Conservation (phyloP, 2,113 vertebrate species). For the Tor tambroides region DNA sequence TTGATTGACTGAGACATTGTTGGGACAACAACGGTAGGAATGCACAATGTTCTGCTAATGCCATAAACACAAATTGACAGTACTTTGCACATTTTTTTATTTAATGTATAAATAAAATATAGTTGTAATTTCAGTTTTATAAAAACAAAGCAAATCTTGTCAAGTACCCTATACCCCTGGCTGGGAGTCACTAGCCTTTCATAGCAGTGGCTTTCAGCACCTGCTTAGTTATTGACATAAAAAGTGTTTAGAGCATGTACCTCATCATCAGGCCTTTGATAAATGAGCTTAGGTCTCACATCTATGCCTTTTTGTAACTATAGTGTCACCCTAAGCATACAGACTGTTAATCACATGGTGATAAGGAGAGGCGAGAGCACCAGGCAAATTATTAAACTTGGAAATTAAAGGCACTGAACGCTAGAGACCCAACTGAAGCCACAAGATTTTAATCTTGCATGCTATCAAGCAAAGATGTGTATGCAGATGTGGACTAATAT, state of each 20-base stretch:
- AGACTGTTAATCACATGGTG: constrained; percentile 58
- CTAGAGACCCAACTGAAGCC: neutral
- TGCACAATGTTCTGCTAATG: neutral
- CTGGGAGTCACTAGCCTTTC: constrained; percentile 25
- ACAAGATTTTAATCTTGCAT: neutral
- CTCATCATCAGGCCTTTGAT: constrained; percentile 55
- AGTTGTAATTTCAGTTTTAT: neutral
- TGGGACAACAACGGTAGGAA: neutral
- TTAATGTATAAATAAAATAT: neutral
- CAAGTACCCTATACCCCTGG: neutral
- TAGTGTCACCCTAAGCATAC: constrained; percentile 51
- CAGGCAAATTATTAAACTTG: constrained; percentile 57
- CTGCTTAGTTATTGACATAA: constrained; percentile 56
- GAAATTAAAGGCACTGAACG: neutral
- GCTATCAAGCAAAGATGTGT: neutral
- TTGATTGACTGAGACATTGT: neutral
- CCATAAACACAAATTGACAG: neutral
- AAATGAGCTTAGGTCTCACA: constrained; percentile 53
- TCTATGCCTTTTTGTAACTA: constrained; percentile 48
- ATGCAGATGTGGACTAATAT: neutral
- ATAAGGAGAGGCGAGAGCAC: constrained; percentile 49
- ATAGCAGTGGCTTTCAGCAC: constrained; percentile 47
- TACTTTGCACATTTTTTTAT: neutral
- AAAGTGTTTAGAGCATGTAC: constrained; percentile 51
- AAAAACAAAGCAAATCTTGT: neutral